Conservation (phyloP, 2,888 invertebrate species). For the Julus scanicus region DNA sequence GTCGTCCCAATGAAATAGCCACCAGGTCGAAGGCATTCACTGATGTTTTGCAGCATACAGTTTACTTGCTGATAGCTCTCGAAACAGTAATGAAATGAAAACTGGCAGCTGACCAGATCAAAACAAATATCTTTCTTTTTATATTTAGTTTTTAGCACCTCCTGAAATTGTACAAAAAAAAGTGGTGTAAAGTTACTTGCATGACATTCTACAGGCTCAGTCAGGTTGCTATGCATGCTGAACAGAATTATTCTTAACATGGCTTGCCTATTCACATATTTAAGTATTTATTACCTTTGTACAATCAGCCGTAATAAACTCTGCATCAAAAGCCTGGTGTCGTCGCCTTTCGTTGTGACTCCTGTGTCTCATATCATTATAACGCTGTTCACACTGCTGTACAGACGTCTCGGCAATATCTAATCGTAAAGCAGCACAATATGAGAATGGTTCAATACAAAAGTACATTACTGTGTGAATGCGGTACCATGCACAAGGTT, state of each 20-base stretch:
- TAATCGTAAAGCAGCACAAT: slow-evolving; percentile 60
- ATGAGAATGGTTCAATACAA: background rate
- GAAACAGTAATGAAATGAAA: slow-evolving; percentile 97
- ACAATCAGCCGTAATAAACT: slow-evolving; percentile 92
- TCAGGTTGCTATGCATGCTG: background rate
- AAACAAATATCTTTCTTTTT: slow-evolving; percentile 81
- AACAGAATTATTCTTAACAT: background rate
- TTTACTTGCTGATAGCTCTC: slow-evolving; percentile 89
- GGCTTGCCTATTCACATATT: background rate
- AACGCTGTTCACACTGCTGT: slow-evolving; percentile 87
- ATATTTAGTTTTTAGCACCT: slow-evolving; percentile 71
- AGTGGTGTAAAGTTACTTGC: background rate
- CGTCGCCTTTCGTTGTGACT: slow-evolving; percentile 19
- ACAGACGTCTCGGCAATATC: slow-evolving; percentile 93
- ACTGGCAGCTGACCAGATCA: slow-evolving; percentile 96
- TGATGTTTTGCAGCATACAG: slow-evolving; percentile 91
- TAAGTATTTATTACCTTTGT: slow-evolving; percentile 72
- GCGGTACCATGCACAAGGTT: background rate
- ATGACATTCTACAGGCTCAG: too few relatives aligned
- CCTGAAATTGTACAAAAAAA: slow-evolving; percentile 60
- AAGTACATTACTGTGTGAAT: background rate
- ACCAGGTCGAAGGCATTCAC: slow-evolving; percentile 87
- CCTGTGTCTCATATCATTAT: slow-evolving; percentile 73
- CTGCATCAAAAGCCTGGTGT: slow-evolving; percentile 78
- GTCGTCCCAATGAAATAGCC: slow-evolving; percentile 98